Percentiles rank a stretch among this genome's conserved stretches.
These are phyloP conservation scores for Notospermus geniculatus DNA, from an alignment of 1,140 invertebrate species.

Conservation along the genomic window DNA sequence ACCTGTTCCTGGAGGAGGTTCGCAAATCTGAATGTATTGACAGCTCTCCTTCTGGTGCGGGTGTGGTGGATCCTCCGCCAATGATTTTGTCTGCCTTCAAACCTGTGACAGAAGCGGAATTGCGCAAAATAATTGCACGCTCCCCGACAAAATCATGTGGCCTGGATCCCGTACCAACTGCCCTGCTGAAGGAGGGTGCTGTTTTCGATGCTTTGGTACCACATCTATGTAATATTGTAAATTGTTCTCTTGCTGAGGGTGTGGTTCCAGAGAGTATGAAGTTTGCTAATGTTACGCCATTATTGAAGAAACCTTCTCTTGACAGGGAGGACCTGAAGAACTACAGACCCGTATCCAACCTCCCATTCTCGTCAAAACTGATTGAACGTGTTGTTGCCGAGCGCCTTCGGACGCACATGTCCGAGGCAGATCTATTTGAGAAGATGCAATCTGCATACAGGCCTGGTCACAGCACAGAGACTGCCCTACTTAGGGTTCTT, in stretches of 20 bases:
- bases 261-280: background rate
- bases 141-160: conserved; percentile 3
- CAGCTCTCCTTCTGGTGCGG: no score
- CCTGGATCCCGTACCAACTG: conserved; percentile 4
- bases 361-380: conserved; percentile 1
- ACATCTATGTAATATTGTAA: background rate
- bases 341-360: conserved; percentile 6
- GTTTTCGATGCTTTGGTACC: background rate
- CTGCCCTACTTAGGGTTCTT: conserved; percentile 3
- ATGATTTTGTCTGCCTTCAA: no score
- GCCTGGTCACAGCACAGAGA: conserved; percentile 4
- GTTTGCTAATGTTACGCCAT: conserved; percentile 1
- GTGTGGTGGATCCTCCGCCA: no score
- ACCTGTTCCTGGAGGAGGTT: background rate
- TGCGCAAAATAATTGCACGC: background rate
- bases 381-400: conserved; percentile 1
- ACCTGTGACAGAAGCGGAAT: no score
- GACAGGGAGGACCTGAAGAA: background rate
- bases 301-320: conserved; percentile 6
- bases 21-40: no score
- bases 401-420: background rate
- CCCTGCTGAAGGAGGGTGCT: background rate
- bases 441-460: conserved; percentile 1
- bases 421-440: background rate
- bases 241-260: background rate